Percentiles rank a stretch among this genome's conserved stretches.
These are phyloP conservation scores for Theodoxus fluviatilis DNA, from an alignment of 2,888 invertebrate species.

Conservation along the genomic window DNA sequence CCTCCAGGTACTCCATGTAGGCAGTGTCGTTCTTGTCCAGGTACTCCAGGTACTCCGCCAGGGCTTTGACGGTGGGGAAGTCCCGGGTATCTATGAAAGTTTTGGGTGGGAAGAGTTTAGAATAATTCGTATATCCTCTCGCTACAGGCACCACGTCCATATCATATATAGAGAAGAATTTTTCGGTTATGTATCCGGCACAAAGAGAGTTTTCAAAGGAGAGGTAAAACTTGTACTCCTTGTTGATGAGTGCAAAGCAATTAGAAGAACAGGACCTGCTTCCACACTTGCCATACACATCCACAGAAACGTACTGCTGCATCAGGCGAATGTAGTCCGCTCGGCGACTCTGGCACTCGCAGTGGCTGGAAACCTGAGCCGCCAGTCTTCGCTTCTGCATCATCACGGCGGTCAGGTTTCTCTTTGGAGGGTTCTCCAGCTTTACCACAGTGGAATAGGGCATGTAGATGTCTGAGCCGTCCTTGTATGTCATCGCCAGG, in stretches of 20 bases:
- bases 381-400: conserved; percentile 21
- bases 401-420: conserved; percentile 24
- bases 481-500: conserved; percentile 14
- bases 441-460: not conserved
- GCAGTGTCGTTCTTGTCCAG: conserved; percentile 20
- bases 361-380: too few relatives aligned
- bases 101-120: conserved; percentile 13
- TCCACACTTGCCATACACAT: conserved; percentile 22
- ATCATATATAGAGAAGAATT: conserved; percentile 23
- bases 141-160: conserved; percentile 19
- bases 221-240: conserved; percentile 27
- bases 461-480: conserved; percentile 9
- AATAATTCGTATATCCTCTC: conserved; percentile 20
- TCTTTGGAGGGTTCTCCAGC: not conserved
- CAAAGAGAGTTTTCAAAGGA: conserved; percentile 29
- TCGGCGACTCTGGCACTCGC: too few relatives aligned
- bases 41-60: conserved; percentile 29
- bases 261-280: not conserved
- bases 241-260: not conserved
- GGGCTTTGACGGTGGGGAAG: conserved; percentile 22
- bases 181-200: conserved; percentile 27
- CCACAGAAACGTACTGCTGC: conserved; percentile 27
- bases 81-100: conserved; percentile 28
- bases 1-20: conserved; percentile 27
- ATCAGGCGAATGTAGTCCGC: too few relatives aligned